Base-by-base conservation (phyloP, 2,888 invertebrate genomes). In the Mellilla xanthometata region DNA sequence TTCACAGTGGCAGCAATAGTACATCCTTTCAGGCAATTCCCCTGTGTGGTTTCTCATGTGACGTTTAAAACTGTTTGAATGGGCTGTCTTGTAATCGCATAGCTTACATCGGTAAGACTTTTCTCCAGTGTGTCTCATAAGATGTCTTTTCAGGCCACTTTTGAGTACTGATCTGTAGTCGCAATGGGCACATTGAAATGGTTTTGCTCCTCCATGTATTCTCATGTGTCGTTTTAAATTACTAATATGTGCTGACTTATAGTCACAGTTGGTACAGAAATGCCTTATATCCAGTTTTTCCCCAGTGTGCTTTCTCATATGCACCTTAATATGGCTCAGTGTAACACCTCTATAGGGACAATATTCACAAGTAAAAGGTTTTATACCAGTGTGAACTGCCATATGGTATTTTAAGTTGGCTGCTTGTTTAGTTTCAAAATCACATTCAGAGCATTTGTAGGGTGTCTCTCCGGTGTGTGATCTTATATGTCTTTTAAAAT, bases 341-440 rank as follows among this genome's bases (percentile, higher is more conserved):
- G 24, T 8, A 7, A 8, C n/a, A 7, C 24, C 24, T 24, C 8
- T 24, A 24, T 24, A 24, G 7, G 24, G 8, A 24, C 29, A 29
- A 12, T 12, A 11, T 12, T 12, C 3, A 12, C 29, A 29, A 8
- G 8, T 2, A 12, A 12, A 29, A 2, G 29, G 29, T 12, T 29
- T 29, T 12, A 11, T 5, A 5, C 12, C 29, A 3, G 29, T 11
- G 12, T 29, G 29, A 11, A 3, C 12, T 8, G 11, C 12, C 8
- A 29, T 8, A 12, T 29, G 29, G 36, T 44, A 41, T 11, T 30
- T 31, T 12, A 29, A 12, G n/a, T 29, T 29, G 11, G 29, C 10
- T 7, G 12, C 12, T 29, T 29, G 29, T 3, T 12, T 29, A 12
- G 29, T 4, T 29, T 12, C 12, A 29, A 11, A 29, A 12, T 5